phyloP scores from a whole-genome alignment of 2,888 invertebrate genomes.

The Marronus borbonicus region DNA sequence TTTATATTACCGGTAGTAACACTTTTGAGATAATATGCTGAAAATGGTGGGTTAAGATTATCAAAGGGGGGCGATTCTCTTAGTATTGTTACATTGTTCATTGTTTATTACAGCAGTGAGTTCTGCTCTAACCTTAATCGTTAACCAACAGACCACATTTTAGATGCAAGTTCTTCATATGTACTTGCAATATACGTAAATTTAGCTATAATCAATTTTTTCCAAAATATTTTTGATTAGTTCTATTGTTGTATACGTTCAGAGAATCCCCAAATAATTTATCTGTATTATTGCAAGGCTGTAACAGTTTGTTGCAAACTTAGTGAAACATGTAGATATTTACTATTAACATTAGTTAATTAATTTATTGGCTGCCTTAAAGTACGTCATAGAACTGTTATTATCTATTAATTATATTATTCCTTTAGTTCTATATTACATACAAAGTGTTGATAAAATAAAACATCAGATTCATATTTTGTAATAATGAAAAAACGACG shows the following conservation, averaged over 20 bases:
- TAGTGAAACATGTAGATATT: background rate
- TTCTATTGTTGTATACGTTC: too few species aligned
- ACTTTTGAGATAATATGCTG: background rate
- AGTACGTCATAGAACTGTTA: background rate
- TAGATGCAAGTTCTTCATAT: too few species aligned
- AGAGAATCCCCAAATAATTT: background rate
- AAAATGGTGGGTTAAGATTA: background rate
- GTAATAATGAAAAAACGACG: too few species aligned
- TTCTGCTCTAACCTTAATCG: too few species aligned
- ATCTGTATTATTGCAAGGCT: background rate
- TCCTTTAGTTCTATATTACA: too few species aligned
- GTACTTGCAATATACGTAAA: too few species aligned
- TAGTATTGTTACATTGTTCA: background rate
- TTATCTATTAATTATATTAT: background rate
- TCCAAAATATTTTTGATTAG: too few species aligned
- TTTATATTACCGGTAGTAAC: background rate
- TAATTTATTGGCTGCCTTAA: background rate
- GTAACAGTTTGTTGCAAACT: background rate
- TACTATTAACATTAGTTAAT: background rate
- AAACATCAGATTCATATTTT: too few species aligned
- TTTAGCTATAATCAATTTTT: too few species aligned
- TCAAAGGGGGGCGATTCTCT: background rate
- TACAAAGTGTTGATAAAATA: too few species aligned
- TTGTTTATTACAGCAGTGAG: too few species aligned
- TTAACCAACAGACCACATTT: too few species aligned